Percentiles rank a stretch among this genome's conserved stretches.
Evolutionary conservation across 2,797 vertebrate genomes (phyloP).

Genomic region (Mareca strepera): DNA sequence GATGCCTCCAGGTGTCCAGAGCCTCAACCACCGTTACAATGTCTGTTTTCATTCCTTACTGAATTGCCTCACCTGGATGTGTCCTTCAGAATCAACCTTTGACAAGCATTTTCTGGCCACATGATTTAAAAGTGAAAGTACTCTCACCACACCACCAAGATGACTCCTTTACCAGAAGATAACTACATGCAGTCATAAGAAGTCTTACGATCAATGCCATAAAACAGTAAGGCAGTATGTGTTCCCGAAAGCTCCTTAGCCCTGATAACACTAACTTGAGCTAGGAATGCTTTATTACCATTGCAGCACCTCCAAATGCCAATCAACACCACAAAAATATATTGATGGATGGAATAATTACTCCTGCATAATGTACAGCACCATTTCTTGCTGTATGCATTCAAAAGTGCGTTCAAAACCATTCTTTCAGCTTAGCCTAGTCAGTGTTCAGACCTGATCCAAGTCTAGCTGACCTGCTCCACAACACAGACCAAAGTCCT

Average conservation of each 20-base stretch:
- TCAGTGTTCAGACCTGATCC: not conserved
- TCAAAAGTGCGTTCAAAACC: not conserved
- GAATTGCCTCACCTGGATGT: not conserved
- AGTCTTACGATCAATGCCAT: not conserved
- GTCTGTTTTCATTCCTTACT: not conserved
- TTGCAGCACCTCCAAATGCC: not conserved
- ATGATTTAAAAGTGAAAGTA: not conserved
- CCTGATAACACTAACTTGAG: not conserved
- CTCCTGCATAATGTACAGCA: not conserved
- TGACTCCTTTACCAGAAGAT: not conserved
- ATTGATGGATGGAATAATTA: not conserved
- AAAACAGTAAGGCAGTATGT: not conserved
- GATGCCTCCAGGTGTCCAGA: not conserved
- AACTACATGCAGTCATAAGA: not conserved
- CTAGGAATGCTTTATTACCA: not conserved
- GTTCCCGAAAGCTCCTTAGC: not conserved
- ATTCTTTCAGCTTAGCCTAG: not conserved
- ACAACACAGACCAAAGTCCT: not conserved
- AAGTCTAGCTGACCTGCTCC: not conserved
- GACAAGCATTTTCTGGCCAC: not conserved
- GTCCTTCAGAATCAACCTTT: not conserved
- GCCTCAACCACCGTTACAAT: not conserved
- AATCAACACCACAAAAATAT: not conserved
- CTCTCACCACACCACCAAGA: not conserved
- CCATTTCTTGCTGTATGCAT: accelerated